Base-by-base conservation (phyloP, 2,113 vertebrate species). In the Muntiacus reevesi region DNA sequence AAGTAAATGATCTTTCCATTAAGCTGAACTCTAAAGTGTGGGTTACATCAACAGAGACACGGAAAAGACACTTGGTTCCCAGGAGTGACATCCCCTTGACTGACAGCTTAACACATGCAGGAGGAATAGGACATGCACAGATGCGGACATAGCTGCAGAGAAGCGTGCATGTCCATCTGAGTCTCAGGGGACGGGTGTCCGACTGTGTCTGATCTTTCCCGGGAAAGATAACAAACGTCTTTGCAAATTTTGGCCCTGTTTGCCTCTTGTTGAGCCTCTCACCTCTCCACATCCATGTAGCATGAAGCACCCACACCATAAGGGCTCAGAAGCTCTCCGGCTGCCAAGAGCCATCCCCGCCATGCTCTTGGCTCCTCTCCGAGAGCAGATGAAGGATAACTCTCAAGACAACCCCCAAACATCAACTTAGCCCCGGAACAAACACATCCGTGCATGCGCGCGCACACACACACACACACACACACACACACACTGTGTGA, bases 401-500 rank as follows among this genome's bases (percentile, higher is more conserved):
- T 92, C 55, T 93, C 76, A 81, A 96, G 59, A 88, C 76, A 88
- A 97, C n/a, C 25, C 60, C 33, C 40, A 95, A 62, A 55, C 85
- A 87, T 47, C 88, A 85, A 0, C 47, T 81, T 79, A 84, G 59
- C 45, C 23, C 25, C 36, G 62, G 96, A 96, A 93, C 52, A 95
- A 23, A 86, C 33, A 82, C 54, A 57, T 43, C 57, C 30, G 79
- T 43, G 40, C 3, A 4, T 4, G 47, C 47, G 3, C 40, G 40
- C 40, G 3, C 40, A 3, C 43, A 45, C 43, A 45, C 43, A 45
- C 43, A 47, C 47, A 71, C 60, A 87, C 36, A 62, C 3, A 50
- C 3, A 40, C 7, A 59, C n/a, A 62, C 21, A 74, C 52, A 36
- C 79, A n/a, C 5, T 3, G 45, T 83, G 45, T 67, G 45, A 93